phyloP scores from a whole-genome alignment of 2,113 vertebrate species.

The Corvus hawaiiensis region DNA sequence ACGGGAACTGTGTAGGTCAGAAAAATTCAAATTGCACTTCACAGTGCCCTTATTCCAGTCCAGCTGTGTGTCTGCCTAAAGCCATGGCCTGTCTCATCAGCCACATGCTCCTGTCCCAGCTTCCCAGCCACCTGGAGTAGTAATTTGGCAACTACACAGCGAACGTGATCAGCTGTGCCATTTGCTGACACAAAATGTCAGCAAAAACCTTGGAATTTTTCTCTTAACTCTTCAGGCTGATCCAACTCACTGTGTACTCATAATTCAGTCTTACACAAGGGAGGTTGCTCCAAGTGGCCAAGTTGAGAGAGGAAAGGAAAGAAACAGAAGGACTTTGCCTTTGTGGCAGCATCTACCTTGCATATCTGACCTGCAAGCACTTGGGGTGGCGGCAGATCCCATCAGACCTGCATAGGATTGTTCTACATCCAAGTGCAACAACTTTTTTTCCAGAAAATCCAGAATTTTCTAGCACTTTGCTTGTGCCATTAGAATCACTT shows the following conservation, averaged over 20 bases:
- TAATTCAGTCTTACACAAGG: not conserved
- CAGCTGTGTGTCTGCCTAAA: not conserved
- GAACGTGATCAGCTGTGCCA: not conserved
- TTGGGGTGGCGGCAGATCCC: not conserved
- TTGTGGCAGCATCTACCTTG: not conserved
- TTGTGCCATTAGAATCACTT: not conserved
- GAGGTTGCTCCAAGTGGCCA: not conserved
- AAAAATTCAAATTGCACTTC: not conserved
- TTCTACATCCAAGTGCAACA: not conserved
- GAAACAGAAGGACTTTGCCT: not conserved
- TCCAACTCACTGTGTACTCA: not conserved
- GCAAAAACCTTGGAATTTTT: not conserved
- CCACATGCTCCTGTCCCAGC: not conserved
- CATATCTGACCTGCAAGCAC: accelerated
- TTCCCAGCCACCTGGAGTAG: not conserved
- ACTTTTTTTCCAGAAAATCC: not conserved
- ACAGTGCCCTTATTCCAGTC: not conserved
- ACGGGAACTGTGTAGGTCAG: not conserved
- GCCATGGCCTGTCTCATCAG: not conserved
- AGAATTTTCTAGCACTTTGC: not conserved
- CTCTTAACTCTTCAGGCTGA: not conserved
- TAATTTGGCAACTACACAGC: not conserved
- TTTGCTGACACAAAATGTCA: not conserved
- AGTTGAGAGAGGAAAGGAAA: not conserved
- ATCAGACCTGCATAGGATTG: not conserved